Evolutionary conservation across 2,888 invertebrate species (phyloP), one percentile per base, ranked within the genome.

Genomic region (Tenodera sinensis): DNA sequence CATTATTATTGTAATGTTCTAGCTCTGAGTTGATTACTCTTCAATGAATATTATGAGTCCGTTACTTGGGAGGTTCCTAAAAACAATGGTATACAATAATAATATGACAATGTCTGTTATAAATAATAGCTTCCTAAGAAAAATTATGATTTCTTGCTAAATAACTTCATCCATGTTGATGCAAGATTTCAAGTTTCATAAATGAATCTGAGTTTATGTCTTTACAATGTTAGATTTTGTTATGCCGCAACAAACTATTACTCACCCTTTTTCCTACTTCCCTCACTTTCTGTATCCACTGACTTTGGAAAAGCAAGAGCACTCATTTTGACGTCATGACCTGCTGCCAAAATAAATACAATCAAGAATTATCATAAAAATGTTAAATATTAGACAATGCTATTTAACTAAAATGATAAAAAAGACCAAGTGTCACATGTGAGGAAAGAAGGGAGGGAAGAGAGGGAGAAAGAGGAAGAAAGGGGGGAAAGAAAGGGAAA

Each of bases 311-410:
- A 94, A 0, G 95, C 96, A 30, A 94, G 93, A 47, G 94, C 93
- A 92, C 94, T 95, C 71, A 94, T 94, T 89, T 93, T 93, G 9
- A 96, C 92, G 90, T 95, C 95, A 87, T 94, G 94, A 92, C 95
- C 95, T 9, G 93, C 92, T 91, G 94, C 94, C 94, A 91, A 88
- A 90, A 90, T 88, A 71, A 83, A 90, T 34, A 30, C 87, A 90
- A 83, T 83, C 83, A 85, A 83, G 83, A 90, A 88, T 90, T 83
- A 30, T 27, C n/a, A 27, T 25, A 4, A 28, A 15, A 71, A 20
- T 6, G 6, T 25, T 3, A 20, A 71, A 71, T 20, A 71, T 6
- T 20, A 71, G 54, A 54, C 14, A 54, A 2, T 71, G 25, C 25
- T 20, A 71, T 20, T n/a, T 54, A 54, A 71, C 12, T 12, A 42